Percentiles rank a stretch among this genome's conserved stretches.
Conservation (phyloP, 2,113 vertebrate genomes). For the Apteryx owenii region DNA sequence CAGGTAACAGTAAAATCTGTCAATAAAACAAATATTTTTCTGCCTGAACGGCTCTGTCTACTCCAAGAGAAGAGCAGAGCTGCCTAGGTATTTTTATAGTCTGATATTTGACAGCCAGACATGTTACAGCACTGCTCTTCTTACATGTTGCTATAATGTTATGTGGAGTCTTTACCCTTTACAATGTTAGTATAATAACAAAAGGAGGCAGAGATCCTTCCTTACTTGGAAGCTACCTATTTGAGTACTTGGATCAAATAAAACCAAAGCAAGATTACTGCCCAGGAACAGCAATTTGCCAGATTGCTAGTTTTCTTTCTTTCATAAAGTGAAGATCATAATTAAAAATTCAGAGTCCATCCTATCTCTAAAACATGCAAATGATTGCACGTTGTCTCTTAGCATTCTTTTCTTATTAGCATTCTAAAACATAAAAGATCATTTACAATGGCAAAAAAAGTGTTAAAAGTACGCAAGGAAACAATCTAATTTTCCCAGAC, state of each 20-base stretch:
- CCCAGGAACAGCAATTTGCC: background rate
- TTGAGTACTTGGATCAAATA: background rate
- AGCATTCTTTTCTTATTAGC: background rate
- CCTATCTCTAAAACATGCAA: background rate
- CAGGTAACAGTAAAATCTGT: conserved; percentile 64
- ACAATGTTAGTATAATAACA: background rate
- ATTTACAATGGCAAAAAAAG: background rate
- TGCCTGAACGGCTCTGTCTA: conserved; percentile 3
- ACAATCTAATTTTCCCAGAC: conserved; percentile 13
- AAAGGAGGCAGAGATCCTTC: background rate
- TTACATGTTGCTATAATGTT: background rate
- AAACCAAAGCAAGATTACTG: background rate
- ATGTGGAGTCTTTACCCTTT: background rate
- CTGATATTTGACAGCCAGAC: conserved; percentile 41
- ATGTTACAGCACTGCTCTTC: background rate
- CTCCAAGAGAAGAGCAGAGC: background rate
- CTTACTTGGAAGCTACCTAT: background rate
- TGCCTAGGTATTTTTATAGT: conserved; percentile 33
- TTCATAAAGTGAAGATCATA: background rate
- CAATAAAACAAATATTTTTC: conserved; percentile 64
- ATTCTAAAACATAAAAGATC: background rate
- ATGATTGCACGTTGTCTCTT: background rate
- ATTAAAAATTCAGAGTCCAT: background rate
- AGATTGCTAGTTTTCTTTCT: background rate
- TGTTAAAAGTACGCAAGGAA: background rate